Conservation (phyloP, 2,888 invertebrate species). For the Blomia tropicalis region DNA sequence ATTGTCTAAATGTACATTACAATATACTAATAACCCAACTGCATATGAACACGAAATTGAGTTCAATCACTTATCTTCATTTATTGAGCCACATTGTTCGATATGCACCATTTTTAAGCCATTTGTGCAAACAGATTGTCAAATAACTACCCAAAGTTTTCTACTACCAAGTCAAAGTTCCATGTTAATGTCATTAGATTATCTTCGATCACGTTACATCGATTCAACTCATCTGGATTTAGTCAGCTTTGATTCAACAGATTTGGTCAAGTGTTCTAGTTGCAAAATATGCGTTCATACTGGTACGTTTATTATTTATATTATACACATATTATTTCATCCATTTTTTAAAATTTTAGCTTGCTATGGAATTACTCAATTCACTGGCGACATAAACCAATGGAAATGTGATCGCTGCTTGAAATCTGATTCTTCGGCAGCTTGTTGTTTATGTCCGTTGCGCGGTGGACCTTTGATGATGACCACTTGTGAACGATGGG, state of each 20-base stretch:
- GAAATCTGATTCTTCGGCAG: conserved; percentile 18
- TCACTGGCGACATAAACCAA: not conserved
- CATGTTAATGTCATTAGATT: conserved; percentile 28
- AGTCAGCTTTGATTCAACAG: conserved; percentile 30
- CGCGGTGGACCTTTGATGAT: conserved; percentile 39
- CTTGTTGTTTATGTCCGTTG: conserved; percentile 44
- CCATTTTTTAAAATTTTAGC: no score
- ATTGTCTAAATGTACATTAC: conserved; percentile 11
- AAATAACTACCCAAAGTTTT: not conserved
- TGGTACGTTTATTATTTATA: conserved; percentile 33
- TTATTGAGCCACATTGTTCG: conserved; percentile 44
- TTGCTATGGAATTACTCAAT: conserved; percentile 30
- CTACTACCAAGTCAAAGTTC: conserved; percentile 17
- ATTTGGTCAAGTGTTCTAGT: conserved; percentile 42
- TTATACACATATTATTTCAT: no score
- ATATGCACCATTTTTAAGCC: conserved; percentile 43
- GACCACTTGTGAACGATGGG: conserved; percentile 33
- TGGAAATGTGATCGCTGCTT: conserved; percentile 30
- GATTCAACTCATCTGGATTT: not conserved
- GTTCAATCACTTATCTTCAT: conserved; percentile 33
- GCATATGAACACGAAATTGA: conserved; percentile 14
- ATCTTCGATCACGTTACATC: conserved; percentile 34
- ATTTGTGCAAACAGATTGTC: conserved; percentile 12
- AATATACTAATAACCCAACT: conserved; percentile 10
- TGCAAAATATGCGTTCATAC: conserved; percentile 47